Base-by-base conservation (phyloP, 2,888 invertebrate species). In the Spialia ferax region DNA sequence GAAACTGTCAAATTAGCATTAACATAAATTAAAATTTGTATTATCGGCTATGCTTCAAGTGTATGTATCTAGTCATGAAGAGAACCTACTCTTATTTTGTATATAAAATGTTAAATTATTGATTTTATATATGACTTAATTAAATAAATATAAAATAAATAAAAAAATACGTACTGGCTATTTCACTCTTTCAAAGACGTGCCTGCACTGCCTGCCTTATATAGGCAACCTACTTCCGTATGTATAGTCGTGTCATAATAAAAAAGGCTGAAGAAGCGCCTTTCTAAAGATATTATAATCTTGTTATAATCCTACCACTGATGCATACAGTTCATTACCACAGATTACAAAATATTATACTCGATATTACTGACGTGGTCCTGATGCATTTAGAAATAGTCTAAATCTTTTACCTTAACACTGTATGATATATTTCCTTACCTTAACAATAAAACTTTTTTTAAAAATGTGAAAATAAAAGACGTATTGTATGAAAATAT, bases 31-130 rank as follows among this genome's bases (percentile, higher is more conserved):
- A 70, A 5, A 22, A 65, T 18, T 38, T 50, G 38, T 65, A 65
- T 65, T 75, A 86, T 88, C 85, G 89, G 88, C 86, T 81, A 81
- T 85, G 83, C 85, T 84, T 87, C 79, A 82, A 78, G 72, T 73
- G 65, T 73, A 73, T 74, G 64, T 74, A 76, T 65, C 89, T 92
- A 92, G 93, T 92, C 93, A 93, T 82, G 81, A 87, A 83, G 80
- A 88, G 86, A 89, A 86, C 76, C 79, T 87, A 74, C 90, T 86
- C 20, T 15, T 55, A 56, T 89, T 90, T 88, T 93, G 92, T 93
- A 93, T 81, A 93, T 93, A 93, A 90, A 89, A 87, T 80, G 80
- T 84, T 84, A 74, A 82, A 85, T 81, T 78, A 77, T 82, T 78
- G 75, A 87, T 79, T 78, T 79, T 79, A 77, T 84, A 81, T 79